Evolutionary conservation across 2,113 vertebrate genomes (phyloP), one percentile per base, ranked within the genome.

Genomic region (Eurystomus gularis): DNA sequence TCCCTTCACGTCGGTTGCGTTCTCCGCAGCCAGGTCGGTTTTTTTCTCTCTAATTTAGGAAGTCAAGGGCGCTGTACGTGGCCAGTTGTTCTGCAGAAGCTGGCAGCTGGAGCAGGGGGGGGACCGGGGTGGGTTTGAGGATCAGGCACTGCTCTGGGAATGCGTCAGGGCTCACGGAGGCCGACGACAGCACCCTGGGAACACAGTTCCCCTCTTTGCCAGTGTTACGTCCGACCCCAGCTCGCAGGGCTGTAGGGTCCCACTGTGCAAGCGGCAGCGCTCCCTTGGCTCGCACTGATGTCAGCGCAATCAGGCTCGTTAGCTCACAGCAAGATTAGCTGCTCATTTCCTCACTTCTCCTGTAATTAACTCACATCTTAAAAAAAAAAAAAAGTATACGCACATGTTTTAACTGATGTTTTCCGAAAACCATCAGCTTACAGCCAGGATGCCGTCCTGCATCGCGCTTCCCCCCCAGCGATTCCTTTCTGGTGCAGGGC

Each of bases 111-210:
- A 73, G 66, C 64, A 54, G 48, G 20, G 31, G 29, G 29, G n/a
- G 60, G 39, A n/a, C 16, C 0, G 2, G 44, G 54, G 13, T 2
- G 28, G 3, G 39, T 29, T 6, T 15, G 78, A 3, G 10, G 82
- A 14, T 39, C 42, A 33, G 55, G 73, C 26, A 10, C 29, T 1
- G 76, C 76, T 8, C 37, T 19, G 69, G 14, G 7, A 40, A 64
- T 0, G 71, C 10, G 0, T 2, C 49, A 18, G 70, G 78, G 60
- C 57, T 20, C 37, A 13, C 1, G 1, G 52, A 11, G 5, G 0
- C 25, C 2, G 12, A 4, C 9, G 26, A 7, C 21, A 25, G 49
- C 33, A 7, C 26, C 23, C 2, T 2, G 49, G 85, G 35, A 58
- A 20, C 35, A 12, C 35, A 55, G 37, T 0, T 83, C 40, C 60